Percentiles rank a stretch among this genome's conserved stretches.
Conservation (phyloP, 2,888 invertebrate genomes). For the Catocala fraxini region DNA sequence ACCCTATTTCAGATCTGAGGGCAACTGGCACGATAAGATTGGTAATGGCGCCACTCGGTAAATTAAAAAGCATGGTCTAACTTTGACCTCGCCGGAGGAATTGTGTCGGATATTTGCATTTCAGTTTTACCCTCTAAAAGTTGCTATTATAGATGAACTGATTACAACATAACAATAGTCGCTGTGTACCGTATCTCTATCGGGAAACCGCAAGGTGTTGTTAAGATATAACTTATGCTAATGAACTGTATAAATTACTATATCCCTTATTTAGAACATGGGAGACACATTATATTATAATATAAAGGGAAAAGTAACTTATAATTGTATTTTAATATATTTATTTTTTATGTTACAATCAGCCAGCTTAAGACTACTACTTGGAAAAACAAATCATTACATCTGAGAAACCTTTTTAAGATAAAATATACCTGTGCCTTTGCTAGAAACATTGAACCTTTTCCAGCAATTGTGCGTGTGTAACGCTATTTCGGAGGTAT, state of each 20-base stretch:
- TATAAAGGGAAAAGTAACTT: background rate
- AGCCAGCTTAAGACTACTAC: background rate
- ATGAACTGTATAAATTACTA: slow-evolving; percentile 34
- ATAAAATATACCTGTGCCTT: slow-evolving; percentile 39
- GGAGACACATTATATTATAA: slow-evolving; percentile 1
- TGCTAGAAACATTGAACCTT: slow-evolving; percentile 49
- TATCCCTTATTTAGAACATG: slow-evolving; percentile 21
- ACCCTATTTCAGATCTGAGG: slow-evolving; percentile 72
- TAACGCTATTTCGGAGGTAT: slow-evolving; percentile 64
- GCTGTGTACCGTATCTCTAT: slow-evolving; percentile 20
- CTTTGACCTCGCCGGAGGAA: slow-evolving; percentile 61
- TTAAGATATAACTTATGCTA: slow-evolving; percentile 38
- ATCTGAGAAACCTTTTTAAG: slow-evolving; percentile 45
- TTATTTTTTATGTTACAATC: background rate
- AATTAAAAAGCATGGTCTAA: slow-evolving; percentile 76
- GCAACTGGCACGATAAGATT: slow-evolving; percentile 69
- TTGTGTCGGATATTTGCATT: slow-evolving; percentile 69
- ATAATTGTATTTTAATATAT: too few species aligned
- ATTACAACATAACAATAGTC: slow-evolving; percentile 26
- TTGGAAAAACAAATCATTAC: slow-evolving; percentile 33
- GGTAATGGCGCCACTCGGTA: slow-evolving; percentile 74
- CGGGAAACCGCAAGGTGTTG: slow-evolving; percentile 34
- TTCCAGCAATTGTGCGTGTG: slow-evolving; percentile 56
- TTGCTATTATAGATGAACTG: slow-evolving; percentile 49
- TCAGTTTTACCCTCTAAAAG: slow-evolving; percentile 55